phyloP scores from a whole-genome alignment of 2,888 invertebrate genomes.

The Leptogaster cylindrica region DNA sequence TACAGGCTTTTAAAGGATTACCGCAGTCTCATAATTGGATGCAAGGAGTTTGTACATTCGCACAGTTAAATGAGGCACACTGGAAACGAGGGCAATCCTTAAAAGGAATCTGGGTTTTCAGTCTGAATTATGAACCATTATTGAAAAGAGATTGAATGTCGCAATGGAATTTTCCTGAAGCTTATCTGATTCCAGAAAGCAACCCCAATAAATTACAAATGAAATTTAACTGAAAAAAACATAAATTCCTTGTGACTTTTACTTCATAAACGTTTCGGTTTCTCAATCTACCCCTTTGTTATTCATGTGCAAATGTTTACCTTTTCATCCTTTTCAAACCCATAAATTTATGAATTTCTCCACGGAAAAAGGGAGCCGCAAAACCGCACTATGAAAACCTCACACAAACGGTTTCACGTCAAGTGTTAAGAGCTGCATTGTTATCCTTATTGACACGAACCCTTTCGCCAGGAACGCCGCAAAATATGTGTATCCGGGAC shows the following conservation, averaged over 20 bases:
- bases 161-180: too few relatives aligned
- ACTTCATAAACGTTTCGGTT: not conserved
- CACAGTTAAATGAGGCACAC: too few relatives aligned
- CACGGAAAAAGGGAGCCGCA: slow-evolving; percentile 12
- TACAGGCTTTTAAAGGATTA: slow-evolving; percentile 26
- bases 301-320: slow-evolving; percentile 46
- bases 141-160: too few relatives aligned
- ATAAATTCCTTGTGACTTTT: not conserved
- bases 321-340: slow-evolving; percentile 41
- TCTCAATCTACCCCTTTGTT: slow-evolving; percentile 25
- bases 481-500: not conserved
- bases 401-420: not conserved
- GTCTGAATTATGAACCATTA: too few relatives aligned
- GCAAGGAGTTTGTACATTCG: too few relatives aligned
- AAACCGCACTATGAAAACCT: too few relatives aligned
- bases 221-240: slow-evolving; percentile 8
- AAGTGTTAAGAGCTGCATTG: slow-evolving; percentile 14
- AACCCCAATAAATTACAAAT: slow-evolving; percentile 1
- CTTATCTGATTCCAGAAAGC: slow-evolving; percentile 7
- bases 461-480: not conserved
- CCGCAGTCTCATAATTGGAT: not conserved
- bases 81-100: too few relatives aligned
- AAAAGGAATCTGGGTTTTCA: too few relatives aligned
- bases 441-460: slow-evolving; percentile 32
- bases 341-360: slow-evolving; percentile 43